Percentiles rank a stretch among this genome's conserved stretches.
phyloP scores from a whole-genome alignment of 2,113 vertebrate genomes.

The Lipotes vexillifer region DNA sequence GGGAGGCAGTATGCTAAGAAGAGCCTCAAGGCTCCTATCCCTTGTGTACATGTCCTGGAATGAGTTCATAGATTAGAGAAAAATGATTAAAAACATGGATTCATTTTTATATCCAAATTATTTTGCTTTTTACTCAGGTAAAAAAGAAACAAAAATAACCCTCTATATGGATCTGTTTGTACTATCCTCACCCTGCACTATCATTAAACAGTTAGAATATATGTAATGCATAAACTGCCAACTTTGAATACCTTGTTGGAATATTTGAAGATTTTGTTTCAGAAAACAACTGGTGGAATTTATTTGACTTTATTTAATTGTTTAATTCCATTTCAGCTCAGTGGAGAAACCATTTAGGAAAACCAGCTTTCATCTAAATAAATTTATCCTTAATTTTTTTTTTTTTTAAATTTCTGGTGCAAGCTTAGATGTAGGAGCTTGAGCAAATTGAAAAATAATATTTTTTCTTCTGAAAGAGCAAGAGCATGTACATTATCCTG shows the following conservation, averaged over 20 bases:
- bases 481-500: neutral
- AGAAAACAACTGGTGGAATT: neutral
- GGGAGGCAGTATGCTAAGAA: neutral
- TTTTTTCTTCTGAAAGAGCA: neutral
- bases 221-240: neutral
- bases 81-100: neutral
- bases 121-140: neutral
- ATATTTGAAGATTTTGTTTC: neutral
- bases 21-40: neutral
- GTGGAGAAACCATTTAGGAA: neutral
- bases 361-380: neutral
- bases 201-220: neutral
- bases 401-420: neutral
- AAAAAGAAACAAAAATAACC: neutral
- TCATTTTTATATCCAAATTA: neutral
- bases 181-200: neutral
- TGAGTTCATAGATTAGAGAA: neutral
- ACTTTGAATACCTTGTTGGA: neutral
- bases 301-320: neutral
- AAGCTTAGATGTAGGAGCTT: neutral
- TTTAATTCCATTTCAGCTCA: neutral
- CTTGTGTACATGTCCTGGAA: neutral
- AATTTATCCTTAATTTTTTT: neutral
- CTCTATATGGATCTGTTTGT: neutral
- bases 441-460: neutral